Evolutionary conservation across 2,113 vertebrate species (phyloP).

Genomic region (Oreochromis spilurus): DNA sequence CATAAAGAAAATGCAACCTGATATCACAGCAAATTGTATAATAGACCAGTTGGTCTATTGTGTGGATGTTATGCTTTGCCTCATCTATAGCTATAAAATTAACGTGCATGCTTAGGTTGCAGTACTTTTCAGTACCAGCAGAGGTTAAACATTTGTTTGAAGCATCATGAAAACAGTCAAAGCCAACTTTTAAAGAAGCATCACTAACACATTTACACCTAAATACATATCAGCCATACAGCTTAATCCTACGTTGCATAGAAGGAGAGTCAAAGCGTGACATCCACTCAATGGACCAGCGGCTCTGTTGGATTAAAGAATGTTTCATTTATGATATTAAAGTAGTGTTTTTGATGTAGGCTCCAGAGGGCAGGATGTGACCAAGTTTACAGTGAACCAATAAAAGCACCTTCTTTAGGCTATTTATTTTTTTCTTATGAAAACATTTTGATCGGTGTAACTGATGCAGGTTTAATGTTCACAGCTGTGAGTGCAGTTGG

Average conservation of each 20-base stretch:
- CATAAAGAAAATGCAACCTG: neutral
- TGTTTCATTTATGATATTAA: neutral
- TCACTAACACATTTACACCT: neutral
- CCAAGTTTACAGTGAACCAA: neutral
- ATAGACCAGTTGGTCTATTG: neutral
- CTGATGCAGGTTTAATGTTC: no score
- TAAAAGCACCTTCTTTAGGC: no score
- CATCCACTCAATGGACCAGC: accelerated
- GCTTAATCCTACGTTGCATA: accelerated
- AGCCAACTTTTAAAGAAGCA: neutral
- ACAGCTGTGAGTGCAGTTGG: no score
- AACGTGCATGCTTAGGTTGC: accelerated
- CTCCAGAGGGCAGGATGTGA: accelerated
- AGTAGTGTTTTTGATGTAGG: neutral
- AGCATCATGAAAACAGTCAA: neutral
- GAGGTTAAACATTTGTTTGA: accelerated
- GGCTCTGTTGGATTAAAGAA: neutral
- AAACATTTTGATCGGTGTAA: no score
- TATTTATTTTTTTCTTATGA: no score
- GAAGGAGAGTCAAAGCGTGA: neutral
- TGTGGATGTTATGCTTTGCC: neutral
- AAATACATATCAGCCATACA: accelerated
- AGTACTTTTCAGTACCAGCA: neutral
- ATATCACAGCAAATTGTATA: neutral
- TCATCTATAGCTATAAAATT: neutral